Base-by-base conservation (phyloP, 2,113 vertebrate genomes). In the Xiphophorus hellerii region DNA sequence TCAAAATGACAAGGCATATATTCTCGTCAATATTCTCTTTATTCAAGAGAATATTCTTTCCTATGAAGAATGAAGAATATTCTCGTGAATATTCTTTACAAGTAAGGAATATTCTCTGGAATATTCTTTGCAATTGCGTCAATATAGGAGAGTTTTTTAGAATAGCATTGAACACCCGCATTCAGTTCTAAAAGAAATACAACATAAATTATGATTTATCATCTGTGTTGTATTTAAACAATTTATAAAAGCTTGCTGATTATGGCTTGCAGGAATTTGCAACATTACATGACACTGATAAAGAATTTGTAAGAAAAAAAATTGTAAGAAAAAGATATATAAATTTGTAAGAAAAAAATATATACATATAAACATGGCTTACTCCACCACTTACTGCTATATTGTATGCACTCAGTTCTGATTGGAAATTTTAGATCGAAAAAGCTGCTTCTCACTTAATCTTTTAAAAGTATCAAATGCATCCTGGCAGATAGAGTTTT, bases 1-100 rank as follows among this genome's bases (percentile, higher is more conserved):
- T 84, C 54, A 73, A 61, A 77, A 81, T 78, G 70, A 48, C 87
- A 83, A 78, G 78, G 58, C 79, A 22, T 71, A 62, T 44, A 70
- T 76, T 11, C 61, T 71, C 33, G 31, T 80, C 72, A 82, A 78
- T 78, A 69, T 86, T 81, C 66, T 76, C 61, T 71, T 30, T 31
- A 78, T 73, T 8, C 33, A 35, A 35, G 33, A 35, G 33, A 82
- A 77, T 78, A 69, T 86, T 79, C 66, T 76, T 82, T 28, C 28
- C 28, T 28, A 28, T 28, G 28, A 28, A 28, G 35, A 35, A 35
- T 35, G 35, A 35, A 35, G 35, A 10, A 35, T 35, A 35, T 35
- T 35, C 61, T 71, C 33, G 29, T 78, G 74, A 83, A 78, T 80
- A 69, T 86, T 81, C 65, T 76, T 82, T 69, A 61, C 70, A 70